A percentile compares a stretch with the other conserved stretches of the same genome.
Conservation (phyloP, 2,113 vertebrate species). For the Aramus guarauna region DNA sequence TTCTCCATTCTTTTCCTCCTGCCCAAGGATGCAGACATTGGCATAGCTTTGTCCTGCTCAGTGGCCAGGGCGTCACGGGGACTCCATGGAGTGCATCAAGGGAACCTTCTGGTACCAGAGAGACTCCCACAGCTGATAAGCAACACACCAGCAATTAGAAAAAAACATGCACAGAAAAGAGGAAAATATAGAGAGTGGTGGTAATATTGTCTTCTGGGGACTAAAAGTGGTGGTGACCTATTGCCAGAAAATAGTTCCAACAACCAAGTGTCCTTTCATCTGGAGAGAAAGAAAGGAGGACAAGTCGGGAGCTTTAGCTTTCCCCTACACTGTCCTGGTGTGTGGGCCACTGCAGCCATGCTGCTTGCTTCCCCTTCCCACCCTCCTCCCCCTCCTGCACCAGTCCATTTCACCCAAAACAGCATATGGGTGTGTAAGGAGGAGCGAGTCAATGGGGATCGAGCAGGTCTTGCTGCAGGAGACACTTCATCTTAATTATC, state of each 20-base stretch:
- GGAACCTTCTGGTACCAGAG: background rate
- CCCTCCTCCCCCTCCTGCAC: background rate
- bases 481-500: background rate
- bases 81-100: background rate
- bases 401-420: background rate
- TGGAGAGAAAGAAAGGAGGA: background rate
- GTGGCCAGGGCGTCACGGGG: background rate
- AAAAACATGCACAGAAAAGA: background rate
- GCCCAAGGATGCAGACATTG: background rate
- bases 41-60: background rate
- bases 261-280: fast-evolving
- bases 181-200: background rate
- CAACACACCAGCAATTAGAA: background rate
- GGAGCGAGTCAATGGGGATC: background rate
- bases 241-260: background rate
- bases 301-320: background rate
- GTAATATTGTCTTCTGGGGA: background rate
- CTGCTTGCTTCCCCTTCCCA: background rate
- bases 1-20: conserved; percentile 14
- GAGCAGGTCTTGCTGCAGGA: background rate
- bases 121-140: background rate
- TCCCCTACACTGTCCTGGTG: background rate
- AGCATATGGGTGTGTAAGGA: background rate
- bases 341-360: background rate
- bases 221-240: background rate